These are phyloP conservation scores for Scaptomyza parva DNA, from an alignment of 2,888 invertebrate genomes.

Conservation along the genomic window DNA sequence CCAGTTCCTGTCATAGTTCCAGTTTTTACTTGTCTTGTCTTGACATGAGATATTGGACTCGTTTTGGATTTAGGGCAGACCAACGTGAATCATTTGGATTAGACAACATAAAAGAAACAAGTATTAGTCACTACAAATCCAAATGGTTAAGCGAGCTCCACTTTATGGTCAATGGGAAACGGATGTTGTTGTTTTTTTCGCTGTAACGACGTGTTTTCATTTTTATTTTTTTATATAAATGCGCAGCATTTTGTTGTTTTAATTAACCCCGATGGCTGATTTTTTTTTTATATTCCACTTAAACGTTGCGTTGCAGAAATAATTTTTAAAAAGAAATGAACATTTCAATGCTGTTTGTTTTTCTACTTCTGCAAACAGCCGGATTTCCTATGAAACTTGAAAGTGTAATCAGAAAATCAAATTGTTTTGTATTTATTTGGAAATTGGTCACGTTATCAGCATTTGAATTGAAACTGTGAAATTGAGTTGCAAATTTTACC, in stretches of 20 bases:
- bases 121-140: slow-evolving; percentile 38
- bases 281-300: slow-evolving; percentile 15
- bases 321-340: background rate
- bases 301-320: slow-evolving; percentile 21
- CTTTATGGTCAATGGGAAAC: slow-evolving; percentile 56
- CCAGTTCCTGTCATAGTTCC: slow-evolving; percentile 51
- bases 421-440: background rate
- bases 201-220: slow-evolving; percentile 23
- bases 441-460: slow-evolving; percentile 19
- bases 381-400: slow-evolving; percentile 18
- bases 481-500: background rate
- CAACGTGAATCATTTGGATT: slow-evolving; percentile 50
- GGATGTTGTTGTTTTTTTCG: slow-evolving; percentile 61
- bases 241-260: slow-evolving; percentile 23
- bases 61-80: slow-evolving; percentile 67
- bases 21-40: slow-evolving; percentile 27
- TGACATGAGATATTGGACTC: slow-evolving; percentile 44
- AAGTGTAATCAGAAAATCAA: slow-evolving; percentile 1
- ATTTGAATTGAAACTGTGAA: background rate
- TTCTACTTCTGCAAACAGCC: background rate
- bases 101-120: slow-evolving; percentile 5
- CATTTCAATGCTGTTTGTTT: slow-evolving; percentile 7
- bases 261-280: slow-evolving; percentile 28
- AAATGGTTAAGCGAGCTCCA: slow-evolving; percentile 50
- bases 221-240: slow-evolving; percentile 7